Base-by-base conservation (phyloP, 2,888 invertebrate species). In the Eustalomyia histrio region DNA sequence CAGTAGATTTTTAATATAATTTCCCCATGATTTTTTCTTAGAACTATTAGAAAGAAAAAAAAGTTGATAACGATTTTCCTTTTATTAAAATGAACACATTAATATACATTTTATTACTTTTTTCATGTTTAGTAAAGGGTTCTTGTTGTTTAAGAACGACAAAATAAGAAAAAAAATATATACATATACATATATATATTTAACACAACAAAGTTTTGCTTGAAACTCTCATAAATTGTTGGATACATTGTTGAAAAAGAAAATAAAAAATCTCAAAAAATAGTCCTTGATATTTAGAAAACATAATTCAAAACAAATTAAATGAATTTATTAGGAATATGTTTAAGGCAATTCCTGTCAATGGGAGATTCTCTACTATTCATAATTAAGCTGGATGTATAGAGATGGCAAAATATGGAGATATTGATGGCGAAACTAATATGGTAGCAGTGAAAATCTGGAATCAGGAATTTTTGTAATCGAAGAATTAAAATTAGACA, bases 1-100 rank as follows among this genome's bases (percentile, higher is more conserved):
- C 17, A 61, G 52, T 21, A 57, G 55, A 63, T 76, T 69, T 35
- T 10, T 29, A 29, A 33, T 61, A 53, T 58, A 1, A 5, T 43
- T 24, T 16, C 63, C 10, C 17, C 10, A 5, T 50, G 50, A 3
- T 47, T 24, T 5, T 43, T 58, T 39, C 29, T 12, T n/a, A 43
- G 64, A 50, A 52, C 58, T 39, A n/a, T n/a, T n/a, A n/a, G n/a
- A n/a, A n/a, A 29, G 50, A 71, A 76, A 71, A 76, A 71, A 74
- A 58, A 18, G 0, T 14, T 58, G 58, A 64, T 52, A 76, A 69
- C 18, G n/a, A 33, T 29, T 47, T 47, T 47, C 2, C n/a, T 47
- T 47, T 47, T 47, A n/a, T 47, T 47, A 39, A 39, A 39, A 39
- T 39, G 39, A 39, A 39, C 39, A 39, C 39, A 39, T 39, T 39